phyloP scores from a whole-genome alignment of 2,797 vertebrate species.

The Typhlichthys eigenmanni region DNA sequence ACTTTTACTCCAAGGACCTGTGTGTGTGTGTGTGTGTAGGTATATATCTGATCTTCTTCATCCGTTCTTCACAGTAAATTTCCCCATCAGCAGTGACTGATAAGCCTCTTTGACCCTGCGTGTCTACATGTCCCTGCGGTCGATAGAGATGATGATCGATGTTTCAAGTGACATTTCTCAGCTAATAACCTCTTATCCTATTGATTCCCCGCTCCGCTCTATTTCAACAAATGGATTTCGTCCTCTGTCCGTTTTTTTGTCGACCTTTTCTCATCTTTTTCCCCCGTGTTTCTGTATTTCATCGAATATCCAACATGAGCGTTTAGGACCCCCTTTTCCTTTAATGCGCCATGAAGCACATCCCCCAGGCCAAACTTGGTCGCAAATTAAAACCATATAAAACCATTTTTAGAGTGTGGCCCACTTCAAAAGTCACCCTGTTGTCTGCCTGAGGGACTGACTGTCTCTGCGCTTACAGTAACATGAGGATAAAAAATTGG shows the following conservation, averaged over 20 bases:
- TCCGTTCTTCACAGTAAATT: no score
- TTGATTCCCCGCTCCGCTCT: constrained; percentile 65
- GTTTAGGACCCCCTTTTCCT: constrained; percentile 6
- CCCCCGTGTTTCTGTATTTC: constrained; percentile 39
- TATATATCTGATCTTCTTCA: no score
- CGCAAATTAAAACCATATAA: constrained; percentile 51
- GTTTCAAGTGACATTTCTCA: constrained; percentile 74
- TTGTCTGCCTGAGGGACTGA: constrained; percentile 39
- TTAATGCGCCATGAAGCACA: constrained; percentile 19
- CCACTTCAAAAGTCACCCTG: constrained; percentile 53
- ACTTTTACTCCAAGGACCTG: no score
- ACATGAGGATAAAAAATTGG: constrained; percentile 25
- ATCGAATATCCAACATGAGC: constrained; percentile 31
- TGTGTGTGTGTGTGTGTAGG: no score
- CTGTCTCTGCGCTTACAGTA: constrained; percentile 40
- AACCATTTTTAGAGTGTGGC: constrained; percentile 31
- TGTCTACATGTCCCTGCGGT: constrained; percentile 61
- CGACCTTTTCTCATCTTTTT: constrained; percentile 23
- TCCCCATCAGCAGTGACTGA: no score
- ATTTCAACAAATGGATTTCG: constrained; percentile 66
- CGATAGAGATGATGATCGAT: constrained; percentile 70
- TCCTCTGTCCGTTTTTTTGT: constrained; percentile 48
- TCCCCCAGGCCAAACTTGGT: constrained; percentile 30
- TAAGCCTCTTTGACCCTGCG: constrained; percentile 58
- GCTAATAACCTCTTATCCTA: constrained; percentile 76